A percentile compares a stretch with the other conserved stretches of the same genome.
Evolutionary conservation across 1,140 invertebrate species (phyloP).

Genomic region (Hyles vespertilio): DNA sequence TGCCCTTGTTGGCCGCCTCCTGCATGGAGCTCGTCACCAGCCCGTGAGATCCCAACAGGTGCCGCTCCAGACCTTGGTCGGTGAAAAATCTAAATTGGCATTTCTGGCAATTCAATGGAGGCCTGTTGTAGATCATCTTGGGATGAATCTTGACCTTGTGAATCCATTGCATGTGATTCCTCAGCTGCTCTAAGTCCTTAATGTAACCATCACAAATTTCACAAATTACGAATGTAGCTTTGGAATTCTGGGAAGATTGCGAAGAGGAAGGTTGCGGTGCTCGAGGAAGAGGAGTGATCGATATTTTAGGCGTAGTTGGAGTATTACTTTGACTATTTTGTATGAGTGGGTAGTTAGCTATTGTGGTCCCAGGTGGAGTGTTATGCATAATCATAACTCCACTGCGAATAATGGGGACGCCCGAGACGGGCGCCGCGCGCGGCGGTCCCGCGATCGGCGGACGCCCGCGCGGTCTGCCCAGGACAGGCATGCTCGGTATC

Average conservation of each 20-base stretch:
- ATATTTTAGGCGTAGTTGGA: constrained; percentile 85
- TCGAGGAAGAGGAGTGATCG: constrained; percentile 91
- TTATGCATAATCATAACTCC: constrained; percentile 72
- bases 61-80: constrained; percentile 91
- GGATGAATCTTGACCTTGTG: constrained; percentile 98
- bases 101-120: constrained; percentile 96
- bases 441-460: constrained; percentile 50
- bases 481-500: constrained; percentile 44
- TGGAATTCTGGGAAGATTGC: constrained; percentile 57
- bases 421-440: constrained; percentile 48
- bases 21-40: constrained; percentile 97
- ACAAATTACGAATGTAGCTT: constrained; percentile 91
- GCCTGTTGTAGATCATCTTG: constrained; percentile 96
- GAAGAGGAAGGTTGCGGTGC: constrained; percentile 76
- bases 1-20: constrained; percentile 95
- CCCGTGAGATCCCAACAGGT: constrained; percentile 94
- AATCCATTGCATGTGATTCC: constrained; percentile 97
- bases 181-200: constrained; percentile 93
- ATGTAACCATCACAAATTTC: constrained; percentile 97
- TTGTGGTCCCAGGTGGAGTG: constrained; percentile 50
- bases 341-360: constrained; percentile 63
- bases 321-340: constrained; percentile 52
- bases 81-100: constrained; percentile 81
- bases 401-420: constrained; percentile 64
- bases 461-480: constrained; percentile 58